Base-by-base conservation (phyloP, 2,797 vertebrate species). In the Apogon talboti region DNA sequence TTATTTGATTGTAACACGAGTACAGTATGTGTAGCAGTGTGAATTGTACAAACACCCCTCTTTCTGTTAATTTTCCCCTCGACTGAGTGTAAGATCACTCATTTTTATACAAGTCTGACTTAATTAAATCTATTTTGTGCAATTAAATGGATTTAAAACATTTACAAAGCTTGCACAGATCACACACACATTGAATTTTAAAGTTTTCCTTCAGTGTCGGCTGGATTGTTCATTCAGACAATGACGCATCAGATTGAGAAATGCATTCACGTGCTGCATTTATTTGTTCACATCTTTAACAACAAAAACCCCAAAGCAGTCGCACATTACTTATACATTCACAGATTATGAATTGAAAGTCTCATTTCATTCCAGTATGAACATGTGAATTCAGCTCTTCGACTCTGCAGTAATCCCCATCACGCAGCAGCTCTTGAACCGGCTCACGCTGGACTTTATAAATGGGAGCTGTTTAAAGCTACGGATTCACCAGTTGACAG, bases 291-390 rank as follows among this genome's bases (percentile, higher is more conserved):
- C 30, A 10, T 33, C 42, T n/a, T 33, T 11, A 24, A 24, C 21
- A 24, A 24, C 2, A 24, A 9, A 57, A 47, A 14, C 41, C 48
- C 35, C 8, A 0, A 5, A 49, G 56, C 45, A n/a, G 47, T 43
- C 11, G 45, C 43, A 30, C 70, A 59, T 81, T 70, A 78, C 44
- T 78, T 42, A 54, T 76, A 38, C 59, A 69, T 68, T 15, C 47
- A 53, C 69, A 63, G 60, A 67, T 74, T 63, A 76, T 45, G 14
- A 35, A 65, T 71, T 57, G 64, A 47, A 76, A 75, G 52, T 72
- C 43, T 44, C 14, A n/a, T 60, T 54, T 56, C n/a, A 55, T 49
- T 24, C 10, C 18, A 44, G 60, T 51, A 13, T 71, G 50, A 71
- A 66, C 41, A 46, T 7, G 10, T 40, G 67, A 54, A 59, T 63